A percentile compares a stretch with the other conserved stretches of the same genome.
These are phyloP conservation scores for Paelopatides confundens DNA, from an alignment of 53 echinoderm and acorn worm species.

Conservation along the genomic window DNA sequence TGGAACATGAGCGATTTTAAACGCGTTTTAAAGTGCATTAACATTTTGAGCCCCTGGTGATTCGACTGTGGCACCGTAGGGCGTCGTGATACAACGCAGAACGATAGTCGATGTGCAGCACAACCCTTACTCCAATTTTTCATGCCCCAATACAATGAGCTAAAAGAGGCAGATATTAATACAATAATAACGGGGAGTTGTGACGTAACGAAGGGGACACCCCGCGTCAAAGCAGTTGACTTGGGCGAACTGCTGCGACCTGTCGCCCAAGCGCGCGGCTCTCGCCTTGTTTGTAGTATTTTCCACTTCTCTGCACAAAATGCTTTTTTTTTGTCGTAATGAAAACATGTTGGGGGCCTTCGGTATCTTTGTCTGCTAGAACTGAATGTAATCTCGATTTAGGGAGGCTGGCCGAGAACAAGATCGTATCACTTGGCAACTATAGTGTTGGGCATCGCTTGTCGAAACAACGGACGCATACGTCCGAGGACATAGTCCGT, in stretches of 20 bases:
- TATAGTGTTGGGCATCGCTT: slow-evolving; percentile 33
- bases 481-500: slow-evolving; percentile 39
- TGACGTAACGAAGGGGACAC: slow-evolving; percentile 30
- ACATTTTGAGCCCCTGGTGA: background rate
- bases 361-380: slow-evolving; percentile 46
- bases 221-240: background rate
- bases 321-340: slow-evolving; percentile 40
- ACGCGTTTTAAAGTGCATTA: slow-evolving; percentile 13
- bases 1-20: background rate
- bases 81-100: slow-evolving; percentile 14
- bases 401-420: slow-evolving; percentile 39
- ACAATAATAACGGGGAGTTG: background rate
- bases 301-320: slow-evolving; percentile 51
- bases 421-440: slow-evolving; percentile 50
- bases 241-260: slow-evolving; percentile 19
- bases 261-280: slow-evolving; percentile 39
- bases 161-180: background rate
- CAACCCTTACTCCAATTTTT: background rate
- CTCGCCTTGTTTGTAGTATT: slow-evolving; percentile 37
- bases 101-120: background rate
- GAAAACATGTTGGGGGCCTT: slow-evolving; percentile 54
- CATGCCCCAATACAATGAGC: slow-evolving; percentile 9
- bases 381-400: slow-evolving; percentile 39
- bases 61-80: background rate
- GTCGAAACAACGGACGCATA: slow-evolving; percentile 45